Conservation (phyloP, 2,113 vertebrate species). For the Toxostoma redivivum region DNA sequence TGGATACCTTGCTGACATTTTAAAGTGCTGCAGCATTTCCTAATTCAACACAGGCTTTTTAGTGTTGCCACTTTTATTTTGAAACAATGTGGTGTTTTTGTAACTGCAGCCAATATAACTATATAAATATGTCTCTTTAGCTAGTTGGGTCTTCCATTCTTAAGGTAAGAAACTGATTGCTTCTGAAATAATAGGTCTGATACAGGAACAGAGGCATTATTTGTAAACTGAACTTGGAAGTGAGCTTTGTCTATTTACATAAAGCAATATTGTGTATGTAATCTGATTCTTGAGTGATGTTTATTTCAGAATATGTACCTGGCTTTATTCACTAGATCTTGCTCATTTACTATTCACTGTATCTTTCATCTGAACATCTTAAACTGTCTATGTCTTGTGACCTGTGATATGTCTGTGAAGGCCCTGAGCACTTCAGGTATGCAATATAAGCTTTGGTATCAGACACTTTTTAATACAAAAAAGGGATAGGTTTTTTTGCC, state of each 20-base stretch:
- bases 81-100: not conserved
- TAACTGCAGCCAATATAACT: not conserved
- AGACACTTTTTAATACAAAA: not conserved
- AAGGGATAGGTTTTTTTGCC: not conserved
- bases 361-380: not conserved
- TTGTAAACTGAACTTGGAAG: not conserved
- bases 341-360: not conserved
- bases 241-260: not conserved
- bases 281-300: not conserved
- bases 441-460: not conserved
- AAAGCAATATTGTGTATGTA: not conserved
- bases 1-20: not conserved
- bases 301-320: not conserved
- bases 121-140: not conserved
- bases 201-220: not conserved
- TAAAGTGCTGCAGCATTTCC: not conserved
- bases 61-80: not conserved
- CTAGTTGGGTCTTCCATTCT: not conserved
- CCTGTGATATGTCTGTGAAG: not conserved
- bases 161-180: not conserved
- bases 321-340: not conserved
- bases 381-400: not conserved
- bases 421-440: not conserved
- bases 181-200: not conserved
- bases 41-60: not conserved